Evolutionary conservation across 2,888 invertebrate species (phyloP).

Genomic region (Noctua comes): DNA sequence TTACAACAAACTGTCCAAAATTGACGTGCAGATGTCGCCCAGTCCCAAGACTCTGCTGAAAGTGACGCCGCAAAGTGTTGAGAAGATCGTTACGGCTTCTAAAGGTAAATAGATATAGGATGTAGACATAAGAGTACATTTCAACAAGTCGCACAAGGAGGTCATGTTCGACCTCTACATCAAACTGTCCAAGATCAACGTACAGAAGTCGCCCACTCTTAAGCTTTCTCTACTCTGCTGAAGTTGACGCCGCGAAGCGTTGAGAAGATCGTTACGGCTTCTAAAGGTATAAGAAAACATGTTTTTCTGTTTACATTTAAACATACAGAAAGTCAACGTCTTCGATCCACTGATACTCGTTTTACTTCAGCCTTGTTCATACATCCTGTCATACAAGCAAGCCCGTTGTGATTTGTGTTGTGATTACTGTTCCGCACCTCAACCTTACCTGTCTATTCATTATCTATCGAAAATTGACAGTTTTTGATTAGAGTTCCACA

Average conservation of each 20-base stretch:
- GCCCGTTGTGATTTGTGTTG: too few species aligned
- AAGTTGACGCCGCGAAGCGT: conserved; percentile 88
- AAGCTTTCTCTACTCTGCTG: conserved; percentile 83
- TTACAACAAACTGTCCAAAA: conserved; percentile 86
- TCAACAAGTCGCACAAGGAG: conserved; percentile 88
- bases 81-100: conserved; percentile 83
- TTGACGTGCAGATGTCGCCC: conserved; percentile 85
- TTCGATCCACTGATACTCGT: neutral
- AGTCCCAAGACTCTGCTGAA: conserved; percentile 84
- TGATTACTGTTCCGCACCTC: too few species aligned
- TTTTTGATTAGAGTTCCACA: neutral
- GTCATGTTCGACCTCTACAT: conserved; percentile 88
- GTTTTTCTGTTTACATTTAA: too few species aligned
- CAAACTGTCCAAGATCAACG: conserved; percentile 84
- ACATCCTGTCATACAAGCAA: neutral
- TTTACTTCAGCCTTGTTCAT: neutral
- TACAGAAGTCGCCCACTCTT: conserved; percentile 84
- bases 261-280: conserved; percentile 84
- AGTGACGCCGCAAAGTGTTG: conserved; percentile 87
- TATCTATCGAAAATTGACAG: too few species aligned
- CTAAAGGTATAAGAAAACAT: conserved; percentile 78
- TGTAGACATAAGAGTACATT: conserved; percentile 86
- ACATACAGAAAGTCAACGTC: too few species aligned
- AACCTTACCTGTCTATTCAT: neutral
- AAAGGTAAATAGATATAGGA: conserved; percentile 76